Evolutionary conservation across 2,113 vertebrate genomes (phyloP).

Genomic region (Xyliphius kryptos): DNA sequence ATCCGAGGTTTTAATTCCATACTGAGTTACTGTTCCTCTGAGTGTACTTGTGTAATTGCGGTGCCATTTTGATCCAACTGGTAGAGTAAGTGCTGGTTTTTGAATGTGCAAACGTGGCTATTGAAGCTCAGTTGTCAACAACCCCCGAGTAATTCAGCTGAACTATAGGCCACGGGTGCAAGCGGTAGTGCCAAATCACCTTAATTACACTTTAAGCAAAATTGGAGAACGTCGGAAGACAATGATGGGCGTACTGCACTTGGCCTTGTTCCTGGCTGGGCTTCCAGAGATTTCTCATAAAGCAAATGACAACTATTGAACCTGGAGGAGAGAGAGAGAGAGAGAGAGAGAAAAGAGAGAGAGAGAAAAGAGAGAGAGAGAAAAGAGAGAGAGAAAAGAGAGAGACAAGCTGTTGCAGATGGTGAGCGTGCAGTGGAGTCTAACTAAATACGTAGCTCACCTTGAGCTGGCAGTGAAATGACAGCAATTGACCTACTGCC

Average conservation of each 20-base stretch:
- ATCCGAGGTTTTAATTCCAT: too few species aligned
- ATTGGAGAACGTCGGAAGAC: slow-evolving; percentile 52
- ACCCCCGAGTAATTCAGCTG: slow-evolving; percentile 7
- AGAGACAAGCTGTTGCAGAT: slow-evolving; percentile 40
- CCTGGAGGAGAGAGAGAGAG: slow-evolving; percentile 25
- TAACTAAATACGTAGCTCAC: slow-evolving; percentile 38
- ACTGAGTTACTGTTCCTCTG: too few species aligned
- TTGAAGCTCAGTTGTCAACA: not conserved
- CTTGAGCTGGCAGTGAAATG: slow-evolving; percentile 39
- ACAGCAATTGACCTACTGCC: slow-evolving; percentile 24
- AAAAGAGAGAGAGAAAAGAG: slow-evolving; percentile 25
- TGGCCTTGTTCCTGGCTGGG: slow-evolving; percentile 54
- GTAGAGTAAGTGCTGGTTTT: too few species aligned
- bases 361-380: slow-evolving; percentile 22
- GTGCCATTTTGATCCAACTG: not conserved
- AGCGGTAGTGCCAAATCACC: slow-evolving; percentile 44
- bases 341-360: slow-evolving; percentile 6
- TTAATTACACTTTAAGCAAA: slow-evolving; percentile 67
- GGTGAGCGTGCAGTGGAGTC: slow-evolving; percentile 30
- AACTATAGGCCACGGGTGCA: slow-evolving; percentile 27
- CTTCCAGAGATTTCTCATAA: slow-evolving; percentile 44
- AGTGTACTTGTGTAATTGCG: slow-evolving; percentile 11
- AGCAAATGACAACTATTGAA: slow-evolving; percentile 48
- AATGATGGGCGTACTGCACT: slow-evolving; percentile 47
- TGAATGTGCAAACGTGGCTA: slow-evolving; percentile 1